Evolutionary conservation across 2,113 vertebrate species (phyloP).

Genomic region (Zosterops japonicus): DNA sequence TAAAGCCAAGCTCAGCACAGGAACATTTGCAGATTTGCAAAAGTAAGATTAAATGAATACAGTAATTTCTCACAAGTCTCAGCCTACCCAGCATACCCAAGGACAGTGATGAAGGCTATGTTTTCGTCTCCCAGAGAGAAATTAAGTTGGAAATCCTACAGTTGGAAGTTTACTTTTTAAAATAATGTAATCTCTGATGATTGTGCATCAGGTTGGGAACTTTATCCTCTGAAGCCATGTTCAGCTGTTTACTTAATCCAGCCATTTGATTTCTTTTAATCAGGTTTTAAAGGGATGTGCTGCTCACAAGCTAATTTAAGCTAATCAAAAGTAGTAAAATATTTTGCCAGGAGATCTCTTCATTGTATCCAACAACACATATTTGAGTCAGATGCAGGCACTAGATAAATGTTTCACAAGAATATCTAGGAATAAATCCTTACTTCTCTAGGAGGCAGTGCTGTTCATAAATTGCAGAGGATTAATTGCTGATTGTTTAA

Average conservation of each 20-base stretch:
- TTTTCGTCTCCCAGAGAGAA: constrained; percentile 51
- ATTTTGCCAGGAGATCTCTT: background rate
- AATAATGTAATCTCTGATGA: constrained; percentile 21
- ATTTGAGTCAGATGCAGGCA: background rate
- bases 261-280: background rate
- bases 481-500: background rate
- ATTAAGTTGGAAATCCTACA: constrained; percentile 47
- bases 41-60: constrained; percentile 13
- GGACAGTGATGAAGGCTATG: background rate
- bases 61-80: background rate
- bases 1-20: background rate
- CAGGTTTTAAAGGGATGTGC: background rate
- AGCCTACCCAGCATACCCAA: background rate
- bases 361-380: background rate
- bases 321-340: background rate
- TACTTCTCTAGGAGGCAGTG: background rate
- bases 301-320: constrained; percentile 5
- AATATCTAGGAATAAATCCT: background rate
- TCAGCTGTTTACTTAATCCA: background rate
- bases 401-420: background rate
- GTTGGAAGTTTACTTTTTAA: constrained; percentile 58
- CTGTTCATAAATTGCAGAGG: background rate
- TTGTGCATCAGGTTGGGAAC: constrained; percentile 1
- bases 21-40: background rate
- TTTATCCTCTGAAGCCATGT: constrained; percentile 16